Evolutionary conservation across 2,797 vertebrate genomes (phyloP), one percentile per base, ranked within the genome.

Genomic region (Sphenopsis melanotis): DNA sequence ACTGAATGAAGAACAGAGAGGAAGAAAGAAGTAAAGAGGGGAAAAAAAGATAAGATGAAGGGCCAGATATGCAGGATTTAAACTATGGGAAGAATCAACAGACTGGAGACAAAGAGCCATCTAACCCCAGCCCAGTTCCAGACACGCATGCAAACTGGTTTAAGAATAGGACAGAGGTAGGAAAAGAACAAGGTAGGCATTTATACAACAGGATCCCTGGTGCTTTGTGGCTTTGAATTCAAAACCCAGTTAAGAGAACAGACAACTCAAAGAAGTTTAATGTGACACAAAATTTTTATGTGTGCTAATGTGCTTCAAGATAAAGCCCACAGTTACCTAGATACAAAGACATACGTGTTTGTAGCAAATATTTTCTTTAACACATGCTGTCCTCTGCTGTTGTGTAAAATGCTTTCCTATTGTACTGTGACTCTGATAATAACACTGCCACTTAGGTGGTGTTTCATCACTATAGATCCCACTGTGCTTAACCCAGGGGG

Each of bases 281-380:
- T 78, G 81, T 64, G 77, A 83, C 30, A 42, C 49, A 60, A 86
- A 72, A 76, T 39, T 72, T 83, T 70, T 59, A 74, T 60, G 57
- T 39, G 42, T 53, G 44, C 63, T 90, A 89, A 87, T 59, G 50
- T 29, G 49, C 59, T 80, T 88, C 91, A 82, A 79, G 85, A 82
- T 42, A 76, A 92, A 93, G 66, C 53, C 76, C 60, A 71, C 39
- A 47, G 77, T 83, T 94, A 93, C 83, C 70, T 64, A 74, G 85
- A 88, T 47, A 88, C 85, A 93, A 87, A 91, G 87, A 74, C 3
- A 1, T 66, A 46, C 8, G n/a, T 55, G 37, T 83, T 93, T 69
- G 6, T 79, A 96, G 91, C 83, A 96, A 96, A 96, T 96, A 90
- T 94, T 94, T 95, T 88, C 87, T 90, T 88, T 71, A 87, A 88